Evolutionary conservation across 1,140 invertebrate species (phyloP), one percentile per base, ranked within the genome.

Genomic region (Meloidogyne exigua): DNA sequence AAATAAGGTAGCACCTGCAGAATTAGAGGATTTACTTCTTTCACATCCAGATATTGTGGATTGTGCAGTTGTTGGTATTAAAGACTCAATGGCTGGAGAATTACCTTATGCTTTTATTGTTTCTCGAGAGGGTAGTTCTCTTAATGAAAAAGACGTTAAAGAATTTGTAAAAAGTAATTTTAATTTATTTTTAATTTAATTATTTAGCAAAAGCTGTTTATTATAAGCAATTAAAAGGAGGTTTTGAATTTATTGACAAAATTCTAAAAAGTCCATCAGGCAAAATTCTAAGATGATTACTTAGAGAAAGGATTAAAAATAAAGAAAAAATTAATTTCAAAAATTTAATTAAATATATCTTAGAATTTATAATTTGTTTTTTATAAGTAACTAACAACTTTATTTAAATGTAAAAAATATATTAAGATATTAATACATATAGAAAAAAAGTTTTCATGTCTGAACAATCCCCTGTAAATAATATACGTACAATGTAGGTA

Each of bases 1-100:
- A 32, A 32, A 32, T 32, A 36, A 94, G 92, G 93, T 95, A 9
- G 92, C 93, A 21, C 94, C 94, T 23, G 92, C 93, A 0, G 93
- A 95, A 89, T 89, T 95, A 64, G 94, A 95, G 89, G 92, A 91
- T 83, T 88, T 95, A 12, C 90, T 95, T 11, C 88, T 92, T 74
- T 90, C 92, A 79, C 89, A 92, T 70, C 91, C 92, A 1, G 91
- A 90, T 68, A 91, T 95, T 2, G 90, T 90, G 10, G 93, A 94
- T 87, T 92, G 91, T 18, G 93, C 92, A 3, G 93, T 95, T 0
- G 91, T 94, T 28, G 93, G 93, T 0, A 89, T 93, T 1, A 92
- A 92, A 0, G 91, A 94, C 85, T 87, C 89, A 0, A 85, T 89
- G 63, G 88, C 88, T 70, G 93, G 93, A 3, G 94, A 95, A 89